phyloP scores from a whole-genome alignment of 2,888 invertebrate species.

The Balanococcus diminutus region DNA sequence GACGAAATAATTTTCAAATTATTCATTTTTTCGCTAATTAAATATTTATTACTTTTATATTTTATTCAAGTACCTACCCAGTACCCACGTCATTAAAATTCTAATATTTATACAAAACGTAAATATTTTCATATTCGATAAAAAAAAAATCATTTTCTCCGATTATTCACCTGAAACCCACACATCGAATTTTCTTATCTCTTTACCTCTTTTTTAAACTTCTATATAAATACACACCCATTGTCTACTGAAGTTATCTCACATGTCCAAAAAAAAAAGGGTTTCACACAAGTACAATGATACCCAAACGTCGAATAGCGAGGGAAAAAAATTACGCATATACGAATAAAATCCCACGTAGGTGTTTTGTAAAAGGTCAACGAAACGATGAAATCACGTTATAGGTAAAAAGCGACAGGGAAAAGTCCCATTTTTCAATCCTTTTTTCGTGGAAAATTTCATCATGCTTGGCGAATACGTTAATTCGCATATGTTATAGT shows the following conservation, averaged over 20 bases:
- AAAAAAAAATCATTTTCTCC: neutral
- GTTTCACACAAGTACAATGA: neutral
- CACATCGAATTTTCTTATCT: neutral
- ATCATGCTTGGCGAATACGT: conserved; percentile 20
- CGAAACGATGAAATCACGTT: conserved; percentile 9
- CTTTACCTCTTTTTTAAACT: neutral
- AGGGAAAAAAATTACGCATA: neutral
- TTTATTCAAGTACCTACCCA: neutral
- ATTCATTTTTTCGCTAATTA: neutral
- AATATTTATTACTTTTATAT: conserved; percentile 4
- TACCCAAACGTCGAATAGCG: neutral
- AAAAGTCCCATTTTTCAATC: neutral
- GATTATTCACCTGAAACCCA: conserved; percentile 19
- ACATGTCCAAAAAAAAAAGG: neutral
- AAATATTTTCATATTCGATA: conserved; percentile 15
- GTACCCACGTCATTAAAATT: neutral
- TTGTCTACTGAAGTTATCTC: neutral
- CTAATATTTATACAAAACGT: too few species aligned
- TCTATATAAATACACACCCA: conserved; percentile 28
- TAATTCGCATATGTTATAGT: conserved; percentile 12
- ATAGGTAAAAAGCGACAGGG: neutral
- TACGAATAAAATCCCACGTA: neutral
- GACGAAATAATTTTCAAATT: neutral
- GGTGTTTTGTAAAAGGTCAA: conserved; percentile 13
- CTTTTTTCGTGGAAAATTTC: conserved; percentile 19